A percentile compares a stretch with the other conserved stretches of the same genome.
phyloP scores from a whole-genome alignment of 2,113 vertebrate genomes.

The Pongo abelii region DNA sequence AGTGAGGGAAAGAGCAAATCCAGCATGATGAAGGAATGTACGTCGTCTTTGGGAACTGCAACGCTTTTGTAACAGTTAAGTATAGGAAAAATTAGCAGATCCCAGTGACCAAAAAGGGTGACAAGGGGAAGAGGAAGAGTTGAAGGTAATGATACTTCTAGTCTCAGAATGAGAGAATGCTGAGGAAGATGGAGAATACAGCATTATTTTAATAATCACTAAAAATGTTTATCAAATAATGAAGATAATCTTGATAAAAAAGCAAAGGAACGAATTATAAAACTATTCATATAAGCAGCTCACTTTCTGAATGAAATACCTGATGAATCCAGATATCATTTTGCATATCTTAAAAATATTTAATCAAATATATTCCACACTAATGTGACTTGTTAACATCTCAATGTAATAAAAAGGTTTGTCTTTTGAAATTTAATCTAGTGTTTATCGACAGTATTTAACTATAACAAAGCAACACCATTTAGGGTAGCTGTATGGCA shows the following conservation, averaged over 20 bases:
- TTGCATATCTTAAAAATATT: neutral
- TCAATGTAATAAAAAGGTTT: slow-evolving; percentile 38
- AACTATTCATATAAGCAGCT: neutral
- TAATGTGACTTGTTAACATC: neutral
- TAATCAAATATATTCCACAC: neutral
- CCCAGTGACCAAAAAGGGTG: neutral
- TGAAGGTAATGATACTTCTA: neutral
- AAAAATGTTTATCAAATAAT: neutral
- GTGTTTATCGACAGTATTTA: neutral
- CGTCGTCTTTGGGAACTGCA: neutral
- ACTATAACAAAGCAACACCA: neutral
- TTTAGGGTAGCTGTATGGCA: neutral
- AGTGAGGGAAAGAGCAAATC: neutral
- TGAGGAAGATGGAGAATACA: neutral
- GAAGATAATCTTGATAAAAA: slow-evolving; percentile 15
- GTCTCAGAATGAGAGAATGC: neutral
- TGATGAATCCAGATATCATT: neutral
- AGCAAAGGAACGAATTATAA: slow-evolving; percentile 18
- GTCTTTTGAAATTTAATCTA: slow-evolving; percentile 5
- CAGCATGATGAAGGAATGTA: neutral
- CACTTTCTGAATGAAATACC: slow-evolving; percentile 26
- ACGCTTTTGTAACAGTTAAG: neutral
- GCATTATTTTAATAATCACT: neutral
- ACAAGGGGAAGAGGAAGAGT: neutral
- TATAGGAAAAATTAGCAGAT: slow-evolving; percentile 8